Evolutionary conservation across 2,888 invertebrate species (phyloP), one percentile per base, ranked within the genome.

Genomic region (Acanthoscelides obtectus): DNA sequence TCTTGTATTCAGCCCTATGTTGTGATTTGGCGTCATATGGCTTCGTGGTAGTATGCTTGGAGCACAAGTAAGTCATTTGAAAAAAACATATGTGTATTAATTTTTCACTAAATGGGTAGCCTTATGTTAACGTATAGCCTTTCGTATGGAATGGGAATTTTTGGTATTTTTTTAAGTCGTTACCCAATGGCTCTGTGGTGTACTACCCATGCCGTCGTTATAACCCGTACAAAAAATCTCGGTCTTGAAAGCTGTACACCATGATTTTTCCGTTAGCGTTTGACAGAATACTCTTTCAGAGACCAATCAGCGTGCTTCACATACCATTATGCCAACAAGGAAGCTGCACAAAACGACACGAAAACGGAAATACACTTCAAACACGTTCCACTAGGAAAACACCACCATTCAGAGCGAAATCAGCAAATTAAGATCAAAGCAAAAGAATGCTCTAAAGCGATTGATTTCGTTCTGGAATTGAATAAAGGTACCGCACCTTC

Each of bases 11-110:
- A 22, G 86, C 88, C 2, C 85, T 89, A 67, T 90, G 90, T 79
- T 84, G 86, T 67, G 91, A 92, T 77, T 80, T 92, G 71, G 91
- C 92, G 0, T 90, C 90, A 0, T 87, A 89, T 77, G 92, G 92
- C 1, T 91, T 88, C 81, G 82, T 92, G 12, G 90, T 92, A 0
- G 90, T 88, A 1, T 88, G 89, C n/a, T 79, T 91, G 20, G 91
- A 92, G 82, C 91, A 92, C 83, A 88, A 89, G 89, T 89, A 80
- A 69, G 21, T 20, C 25, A 22, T 65, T 66, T 66, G n/a, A n/a
- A n/a, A n/a, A n/a, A n/a, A n/a, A n/a, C n/a, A n/a, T n/a, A n/a
- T n/a, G n/a, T n/a, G n/a, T n/a, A n/a, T n/a, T n/a, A n/a, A n/a
- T n/a, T n/a, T n/a, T n/a, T n/a, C n/a, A n/a, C n/a, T n/a, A n/a